Conservation (phyloP, 2,797 vertebrate genomes). For the Bradypodion ventrale region DNA sequence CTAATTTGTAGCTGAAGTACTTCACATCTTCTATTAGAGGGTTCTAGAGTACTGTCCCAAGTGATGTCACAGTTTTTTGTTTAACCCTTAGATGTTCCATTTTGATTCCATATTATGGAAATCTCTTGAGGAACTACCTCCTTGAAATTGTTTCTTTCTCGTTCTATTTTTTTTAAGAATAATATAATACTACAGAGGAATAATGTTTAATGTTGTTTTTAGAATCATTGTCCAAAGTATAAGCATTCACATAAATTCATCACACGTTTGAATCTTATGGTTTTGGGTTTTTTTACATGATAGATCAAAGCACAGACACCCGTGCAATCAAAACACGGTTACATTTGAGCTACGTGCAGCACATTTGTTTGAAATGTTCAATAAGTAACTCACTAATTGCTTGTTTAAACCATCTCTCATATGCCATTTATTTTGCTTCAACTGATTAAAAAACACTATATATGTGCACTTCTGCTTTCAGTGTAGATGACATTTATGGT, state of each 20-base stretch:
- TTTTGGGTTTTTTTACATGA: constrained; percentile 23
- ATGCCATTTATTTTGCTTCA: constrained; percentile 68
- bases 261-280: constrained; percentile 22
- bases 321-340: constrained; percentile 63
- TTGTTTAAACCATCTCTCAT: constrained; percentile 68
- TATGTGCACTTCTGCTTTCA: constrained; percentile 54
- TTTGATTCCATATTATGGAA: background rate
- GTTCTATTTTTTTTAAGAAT: background rate
- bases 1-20: background rate
- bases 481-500: constrained; percentile 72
- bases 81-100: background rate
- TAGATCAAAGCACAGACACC: constrained; percentile 59
- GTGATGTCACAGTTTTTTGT: background rate
- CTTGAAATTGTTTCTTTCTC: background rate
- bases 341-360: constrained; percentile 62
- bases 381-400: constrained; percentile 73
- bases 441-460: constrained; percentile 77
- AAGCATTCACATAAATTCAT: constrained; percentile 36
- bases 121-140: background rate
- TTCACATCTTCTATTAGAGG: background rate
- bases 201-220: background rate
- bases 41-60: background rate
- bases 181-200: background rate
- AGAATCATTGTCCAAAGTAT: constrained; percentile 19
- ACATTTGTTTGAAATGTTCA: constrained; percentile 74